phyloP scores from a whole-genome alignment of 2,113 vertebrate genomes.

The Megaleporinus macrocephalus region DNA sequence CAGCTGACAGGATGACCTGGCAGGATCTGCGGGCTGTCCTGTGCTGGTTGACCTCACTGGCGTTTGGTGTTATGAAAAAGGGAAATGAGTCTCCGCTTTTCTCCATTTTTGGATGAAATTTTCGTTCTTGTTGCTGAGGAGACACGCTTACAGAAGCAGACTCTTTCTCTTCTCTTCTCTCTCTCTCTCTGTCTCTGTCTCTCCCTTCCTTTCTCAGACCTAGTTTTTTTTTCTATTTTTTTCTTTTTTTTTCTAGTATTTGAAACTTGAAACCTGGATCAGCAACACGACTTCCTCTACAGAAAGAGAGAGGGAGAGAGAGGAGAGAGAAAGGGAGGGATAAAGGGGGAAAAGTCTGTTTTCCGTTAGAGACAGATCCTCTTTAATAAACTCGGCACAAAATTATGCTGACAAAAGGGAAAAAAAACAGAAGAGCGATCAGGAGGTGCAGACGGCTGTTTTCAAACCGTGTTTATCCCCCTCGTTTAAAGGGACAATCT shows the following conservation, averaged over 20 bases:
- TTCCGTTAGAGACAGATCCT: constrained; percentile 78
- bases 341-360: constrained; percentile 69
- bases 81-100: background rate
- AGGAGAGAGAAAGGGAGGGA: constrained; percentile 33
- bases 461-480: constrained; percentile 56
- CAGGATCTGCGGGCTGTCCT: constrained; percentile 9
- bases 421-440: constrained; percentile 67
- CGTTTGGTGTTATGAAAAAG: background rate
- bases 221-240: constrained; percentile 53
- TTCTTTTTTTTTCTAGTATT: constrained; percentile 69
- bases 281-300: constrained; percentile 71
- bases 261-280: constrained; percentile 80
- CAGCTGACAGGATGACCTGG: background rate
- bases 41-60: background rate
- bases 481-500: background rate
- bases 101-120: constrained; percentile 15
- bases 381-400: constrained; percentile 72
- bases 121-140: background rate
- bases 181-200: constrained; percentile 5
- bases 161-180: background rate
- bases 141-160: constrained; percentile 8
- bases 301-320: constrained; percentile 45
- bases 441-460: constrained; percentile 69
- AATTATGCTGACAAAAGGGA: constrained; percentile 79
- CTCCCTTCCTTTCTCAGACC: constrained; percentile 33